Evolutionary conservation across 2,113 vertebrate genomes (phyloP).

Genomic region (Podarcis muralis): DNA sequence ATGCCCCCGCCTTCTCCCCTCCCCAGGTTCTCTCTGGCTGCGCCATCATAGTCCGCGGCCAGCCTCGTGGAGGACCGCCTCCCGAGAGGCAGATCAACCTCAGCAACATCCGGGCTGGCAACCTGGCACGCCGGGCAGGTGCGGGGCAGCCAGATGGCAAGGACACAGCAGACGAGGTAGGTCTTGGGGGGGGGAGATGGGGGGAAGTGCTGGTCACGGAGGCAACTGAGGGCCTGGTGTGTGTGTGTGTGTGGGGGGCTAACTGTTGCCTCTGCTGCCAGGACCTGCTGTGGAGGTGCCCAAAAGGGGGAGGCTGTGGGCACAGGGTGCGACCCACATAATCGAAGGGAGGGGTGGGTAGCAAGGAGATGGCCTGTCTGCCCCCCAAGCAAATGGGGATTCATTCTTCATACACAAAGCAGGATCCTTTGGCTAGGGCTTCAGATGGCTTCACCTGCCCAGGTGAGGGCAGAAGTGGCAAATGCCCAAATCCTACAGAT

Average conservation of each 20-base stretch:
- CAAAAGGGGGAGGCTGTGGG: background rate
- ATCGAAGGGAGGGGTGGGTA: background rate
- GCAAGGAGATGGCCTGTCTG: too few species aligned
- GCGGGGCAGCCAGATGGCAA: conserved; percentile 87
- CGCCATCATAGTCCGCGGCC: conserved; percentile 96
- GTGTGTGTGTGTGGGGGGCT: background rate
- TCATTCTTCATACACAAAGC: too few species aligned
- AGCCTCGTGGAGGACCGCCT: conserved; percentile 92
- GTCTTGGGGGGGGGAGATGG: conserved; percentile 6
- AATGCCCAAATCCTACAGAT: too few species aligned
- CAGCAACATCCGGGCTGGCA: conserved; percentile 91
- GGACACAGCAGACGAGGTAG: conserved; percentile 92
- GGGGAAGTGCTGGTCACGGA: too few species aligned
- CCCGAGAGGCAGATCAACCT: conserved; percentile 97
- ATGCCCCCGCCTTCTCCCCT: background rate
- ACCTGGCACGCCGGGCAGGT: conserved; percentile 86
- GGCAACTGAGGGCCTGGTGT: background rate
- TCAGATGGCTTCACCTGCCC: too few species aligned
- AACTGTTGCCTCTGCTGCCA: background rate
- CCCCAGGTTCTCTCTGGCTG: conserved; percentile 92
- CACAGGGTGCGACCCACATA: background rate
- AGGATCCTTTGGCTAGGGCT: too few species aligned
- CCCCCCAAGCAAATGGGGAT: too few species aligned
- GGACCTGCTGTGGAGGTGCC: background rate
- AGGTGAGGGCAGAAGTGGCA: too few species aligned